Evolutionary conservation across 2,797 vertebrate genomes (phyloP), one percentile per base, ranked within the genome.

Genomic region (Chelon auratus): DNA sequence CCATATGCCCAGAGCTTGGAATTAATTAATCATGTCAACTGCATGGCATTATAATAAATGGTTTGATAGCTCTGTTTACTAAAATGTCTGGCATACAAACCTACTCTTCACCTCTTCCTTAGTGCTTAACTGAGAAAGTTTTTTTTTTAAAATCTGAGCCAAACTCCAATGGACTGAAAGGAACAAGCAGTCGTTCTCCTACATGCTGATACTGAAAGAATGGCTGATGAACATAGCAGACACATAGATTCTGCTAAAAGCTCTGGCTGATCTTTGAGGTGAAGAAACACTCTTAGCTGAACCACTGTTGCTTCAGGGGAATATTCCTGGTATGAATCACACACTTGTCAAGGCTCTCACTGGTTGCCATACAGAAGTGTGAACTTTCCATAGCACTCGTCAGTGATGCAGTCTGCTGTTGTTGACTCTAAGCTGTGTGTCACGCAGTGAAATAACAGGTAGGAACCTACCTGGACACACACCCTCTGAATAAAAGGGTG

Each of bases 321-420:
- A 92, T 90, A 80, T 67, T 91, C 86, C 75, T 45, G 56, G 51
- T 43, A 81, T 91, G 88, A 92, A 81, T 92, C 90, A 92, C 71
- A 91, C 72, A 36, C 68, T 77, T 61, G 72, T 87, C 77, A 73
- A 64, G 54, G 47, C 71, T 79, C 75, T 78, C 58, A 36, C 72
- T 80, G 52, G 74, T 76, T 72, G 72, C 69, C 59, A 47, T 56
- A 36, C 69, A 66, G 54, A 81, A 68, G 72, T 26, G 66, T 69
- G 77, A 89, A 82, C 51, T 72, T 83, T 84, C 70, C 83, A 72
- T 73, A 42, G 68, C 58, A 9, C 24, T 13, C 15, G 18, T 80
- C 70, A 57, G 68, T 11, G 67, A 65, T 78, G 77, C 54, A 11
- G 64, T 50, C 43, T 22, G 17, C 18, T 20, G n/a, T 33, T 58